These are phyloP conservation scores for Pangasius sanitwongsei DNA, from an alignment of 2,797 vertebrate species.

Conservation along the genomic window DNA sequence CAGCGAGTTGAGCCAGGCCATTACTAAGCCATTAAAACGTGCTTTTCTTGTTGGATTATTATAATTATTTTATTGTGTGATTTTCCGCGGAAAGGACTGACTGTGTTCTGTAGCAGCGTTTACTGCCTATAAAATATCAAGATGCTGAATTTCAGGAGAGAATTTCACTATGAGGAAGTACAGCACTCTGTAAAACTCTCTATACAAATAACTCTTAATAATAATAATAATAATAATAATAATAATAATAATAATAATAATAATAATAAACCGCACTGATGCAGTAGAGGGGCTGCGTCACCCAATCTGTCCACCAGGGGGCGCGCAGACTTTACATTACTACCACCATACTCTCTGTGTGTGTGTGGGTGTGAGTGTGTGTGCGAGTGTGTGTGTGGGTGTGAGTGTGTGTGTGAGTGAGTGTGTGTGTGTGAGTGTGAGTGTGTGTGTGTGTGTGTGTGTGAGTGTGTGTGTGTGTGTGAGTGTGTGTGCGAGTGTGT, in stretches of 20 bases:
- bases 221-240: not conserved
- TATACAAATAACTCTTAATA: not conserved
- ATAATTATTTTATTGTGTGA: not conserved
- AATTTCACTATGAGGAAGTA: no score
- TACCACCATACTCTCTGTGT: not conserved
- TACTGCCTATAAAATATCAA: no score
- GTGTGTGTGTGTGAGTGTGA: not conserved
- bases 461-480: not conserved
- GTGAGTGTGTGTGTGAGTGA: no score
- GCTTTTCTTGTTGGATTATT: not conserved
- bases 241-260: no score
- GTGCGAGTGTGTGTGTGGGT: not conserved
- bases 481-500: not conserved
- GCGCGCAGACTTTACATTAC: not conserved
- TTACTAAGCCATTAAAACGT: not conserved
- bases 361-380: conserved; percentile 1
- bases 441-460: not conserved
- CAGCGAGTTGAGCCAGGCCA: not conserved
- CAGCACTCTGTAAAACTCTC: not conserved
- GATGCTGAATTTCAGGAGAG: no score
- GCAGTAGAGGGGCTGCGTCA: not conserved
- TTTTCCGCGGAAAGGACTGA: not conserved
- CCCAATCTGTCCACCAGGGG: not conserved
- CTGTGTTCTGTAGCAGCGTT: not conserved
- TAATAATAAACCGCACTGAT: not conserved